phyloP scores from a whole-genome alignment of 2,888 invertebrate genomes.

The Shargacucullia verbasci region DNA sequence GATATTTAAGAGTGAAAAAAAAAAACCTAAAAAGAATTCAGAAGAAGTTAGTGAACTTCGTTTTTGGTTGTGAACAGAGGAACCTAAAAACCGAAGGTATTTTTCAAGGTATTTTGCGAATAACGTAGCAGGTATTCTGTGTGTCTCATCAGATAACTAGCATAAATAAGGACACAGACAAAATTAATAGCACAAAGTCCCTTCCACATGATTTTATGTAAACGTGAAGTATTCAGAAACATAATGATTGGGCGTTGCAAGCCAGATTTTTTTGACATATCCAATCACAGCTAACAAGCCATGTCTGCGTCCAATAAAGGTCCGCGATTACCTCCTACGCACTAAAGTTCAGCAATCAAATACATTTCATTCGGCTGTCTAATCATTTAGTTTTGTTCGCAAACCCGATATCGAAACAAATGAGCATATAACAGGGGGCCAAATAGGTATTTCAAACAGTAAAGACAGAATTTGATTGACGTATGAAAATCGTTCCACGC shows the following conservation, averaged over 20 bases:
- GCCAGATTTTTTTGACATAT: constrained; percentile 20
- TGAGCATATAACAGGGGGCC: constrained; percentile 25
- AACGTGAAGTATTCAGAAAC: background rate
- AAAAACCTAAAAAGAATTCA: too few relatives aligned
- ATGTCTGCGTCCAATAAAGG: constrained; percentile 37
- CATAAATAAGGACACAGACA: too few relatives aligned
- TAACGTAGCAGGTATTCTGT: too few relatives aligned
- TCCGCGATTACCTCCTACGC: constrained; percentile 44
- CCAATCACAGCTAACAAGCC: constrained; percentile 47
- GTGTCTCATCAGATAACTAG: too few relatives aligned
- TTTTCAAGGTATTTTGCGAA: too few relatives aligned
- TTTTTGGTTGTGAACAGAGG: too few relatives aligned
- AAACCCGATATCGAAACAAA: constrained; percentile 32
- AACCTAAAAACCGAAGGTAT: too few relatives aligned
- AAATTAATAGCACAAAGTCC: too few relatives aligned
- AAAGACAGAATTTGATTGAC: constrained; percentile 67
- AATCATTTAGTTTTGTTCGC: constrained; percentile 45
- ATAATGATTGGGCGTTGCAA: background rate
- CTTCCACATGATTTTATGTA: too few relatives aligned
- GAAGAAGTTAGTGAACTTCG: too few relatives aligned
- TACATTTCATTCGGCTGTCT: constrained; percentile 37
- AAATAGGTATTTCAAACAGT: constrained; percentile 65
- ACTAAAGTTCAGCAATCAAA: constrained; percentile 19
- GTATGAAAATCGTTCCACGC: constrained; percentile 72
- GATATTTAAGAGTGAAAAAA: too few relatives aligned